These are phyloP conservation scores for Hedychridium roseum DNA, from an alignment of 2,888 invertebrate genomes.

Conservation along the genomic window DNA sequence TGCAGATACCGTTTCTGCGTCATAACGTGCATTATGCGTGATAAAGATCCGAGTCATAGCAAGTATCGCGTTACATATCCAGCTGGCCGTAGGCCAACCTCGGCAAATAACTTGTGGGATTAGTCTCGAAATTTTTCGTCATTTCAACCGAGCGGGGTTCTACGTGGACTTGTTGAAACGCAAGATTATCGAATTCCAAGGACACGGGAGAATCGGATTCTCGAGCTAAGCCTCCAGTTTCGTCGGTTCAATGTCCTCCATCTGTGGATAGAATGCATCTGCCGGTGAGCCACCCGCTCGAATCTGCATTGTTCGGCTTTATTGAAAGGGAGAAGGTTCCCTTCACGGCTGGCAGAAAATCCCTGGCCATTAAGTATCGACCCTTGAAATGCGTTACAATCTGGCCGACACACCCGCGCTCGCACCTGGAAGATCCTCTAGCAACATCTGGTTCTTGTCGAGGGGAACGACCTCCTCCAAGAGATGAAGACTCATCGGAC, in stretches of 20 bases:
- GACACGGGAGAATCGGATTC: slow-evolving; percentile 9
- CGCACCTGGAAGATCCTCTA: slow-evolving; percentile 29
- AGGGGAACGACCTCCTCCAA: slow-evolving; percentile 23
- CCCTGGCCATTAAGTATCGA: slow-evolving; percentile 28
- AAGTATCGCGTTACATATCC: slow-evolving; percentile 20
- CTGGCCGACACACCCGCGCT: slow-evolving; percentile 12
- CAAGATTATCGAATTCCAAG: neutral
- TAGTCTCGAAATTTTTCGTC: too few species aligned
- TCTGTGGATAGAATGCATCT: slow-evolving; percentile 17
- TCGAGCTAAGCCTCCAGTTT: slow-evolving; percentile 16
- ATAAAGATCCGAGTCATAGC: slow-evolving; percentile 36
- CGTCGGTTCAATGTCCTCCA: slow-evolving; percentile 9
- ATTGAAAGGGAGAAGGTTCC: slow-evolving; percentile 17
- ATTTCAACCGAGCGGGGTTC: slow-evolving; percentile 9
- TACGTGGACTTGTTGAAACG: slow-evolving; percentile 1
- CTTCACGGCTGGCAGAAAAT: slow-evolving; percentile 23
- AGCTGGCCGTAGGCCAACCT: too few species aligned
- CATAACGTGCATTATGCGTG: slow-evolving; percentile 39
- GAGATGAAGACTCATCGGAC: too few species aligned
- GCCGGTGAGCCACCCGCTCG: slow-evolving; percentile 11
- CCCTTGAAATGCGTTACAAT: slow-evolving; percentile 26
- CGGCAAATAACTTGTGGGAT: too few species aligned
- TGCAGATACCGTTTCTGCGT: slow-evolving; percentile 18
- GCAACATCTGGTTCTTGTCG: slow-evolving; percentile 27
- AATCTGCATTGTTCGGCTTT: slow-evolving; percentile 15